phyloP scores from a whole-genome alignment of 2,797 vertebrate species.

The Notolepis coatsorum region DNA sequence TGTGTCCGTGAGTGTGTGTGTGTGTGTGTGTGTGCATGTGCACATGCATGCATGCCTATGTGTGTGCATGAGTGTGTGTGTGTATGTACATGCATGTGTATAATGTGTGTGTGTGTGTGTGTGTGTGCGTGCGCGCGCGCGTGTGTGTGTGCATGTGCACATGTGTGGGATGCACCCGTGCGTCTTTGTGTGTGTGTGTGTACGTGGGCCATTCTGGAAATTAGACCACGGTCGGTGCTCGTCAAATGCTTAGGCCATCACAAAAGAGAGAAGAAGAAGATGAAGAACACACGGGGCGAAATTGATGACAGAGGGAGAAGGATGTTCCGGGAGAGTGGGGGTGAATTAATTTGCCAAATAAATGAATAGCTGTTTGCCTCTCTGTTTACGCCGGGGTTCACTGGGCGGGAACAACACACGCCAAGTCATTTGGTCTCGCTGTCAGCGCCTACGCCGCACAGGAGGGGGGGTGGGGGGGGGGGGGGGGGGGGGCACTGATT shows the following conservation, averaged over 20 bases:
- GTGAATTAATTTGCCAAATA: constrained; percentile 27
- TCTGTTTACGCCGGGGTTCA: constrained; percentile 34
- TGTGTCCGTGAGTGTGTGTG: neutral
- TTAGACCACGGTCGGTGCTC: neutral
- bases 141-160: neutral
- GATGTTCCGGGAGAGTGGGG: constrained; percentile 11
- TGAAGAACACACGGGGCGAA: neutral
- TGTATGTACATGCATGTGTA: too few species aligned
- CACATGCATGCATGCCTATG: too few species aligned
- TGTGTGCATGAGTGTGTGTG: too few species aligned
- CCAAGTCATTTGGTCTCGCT: constrained; percentile 37
- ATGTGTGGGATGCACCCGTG: too few species aligned
- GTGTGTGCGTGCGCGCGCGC: neutral
- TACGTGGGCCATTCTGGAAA: neutral
- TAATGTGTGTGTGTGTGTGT: constrained; percentile 1
- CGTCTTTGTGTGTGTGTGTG: neutral
- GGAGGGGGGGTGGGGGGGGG: neutral
- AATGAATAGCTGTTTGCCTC: constrained; percentile 46
- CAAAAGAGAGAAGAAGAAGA: neutral
- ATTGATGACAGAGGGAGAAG: constrained; percentile 19
- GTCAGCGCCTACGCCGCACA: constrained; percentile 20
- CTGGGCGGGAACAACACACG: constrained; percentile 32
- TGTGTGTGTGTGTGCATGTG: neutral
- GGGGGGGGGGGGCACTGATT: constrained; percentile 25
- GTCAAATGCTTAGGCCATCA: constrained; percentile 30